Evolutionary conservation across 2,888 invertebrate species (phyloP).

Genomic region (Eristalinus aeneus): DNA sequence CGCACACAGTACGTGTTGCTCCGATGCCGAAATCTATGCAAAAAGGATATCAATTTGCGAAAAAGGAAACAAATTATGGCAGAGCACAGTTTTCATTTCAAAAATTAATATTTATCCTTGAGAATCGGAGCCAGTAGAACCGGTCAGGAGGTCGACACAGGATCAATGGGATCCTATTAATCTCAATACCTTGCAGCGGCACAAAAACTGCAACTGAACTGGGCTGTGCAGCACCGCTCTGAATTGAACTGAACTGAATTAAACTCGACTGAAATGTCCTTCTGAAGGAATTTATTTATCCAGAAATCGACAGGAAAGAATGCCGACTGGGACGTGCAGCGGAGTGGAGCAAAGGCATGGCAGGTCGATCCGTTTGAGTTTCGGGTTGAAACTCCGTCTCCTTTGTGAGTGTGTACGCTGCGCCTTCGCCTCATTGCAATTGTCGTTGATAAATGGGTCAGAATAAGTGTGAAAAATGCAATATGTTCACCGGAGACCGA

Average conservation of each 20-base stretch:
- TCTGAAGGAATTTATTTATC: slow-evolving; percentile 15
- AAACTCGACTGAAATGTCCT: background rate
- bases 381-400: background rate
- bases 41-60: slow-evolving; percentile 44
- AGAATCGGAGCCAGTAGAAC: background rate
- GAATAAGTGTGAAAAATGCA: slow-evolving; percentile 54
- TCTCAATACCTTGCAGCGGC: slow-evolving; percentile 16
- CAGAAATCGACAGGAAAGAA: background rate
- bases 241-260: background rate
- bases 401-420: background rate
- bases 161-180: slow-evolving; percentile 38
- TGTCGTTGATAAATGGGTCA: slow-evolving; percentile 60
- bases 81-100: slow-evolving; percentile 14
- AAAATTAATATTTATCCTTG: slow-evolving; percentile 39
- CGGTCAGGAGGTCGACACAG: slow-evolving; percentile 6
- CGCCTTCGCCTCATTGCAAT: slow-evolving; percentile 37
- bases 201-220: background rate
- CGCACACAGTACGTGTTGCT: slow-evolving; percentile 17
- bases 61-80: slow-evolving; percentile 35
- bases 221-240: background rate
- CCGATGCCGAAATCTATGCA: slow-evolving; percentile 3
- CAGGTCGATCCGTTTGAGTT: background rate
- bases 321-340: background rate
- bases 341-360: background rate
- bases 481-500: slow-evolving; percentile 24